Evolutionary conservation across 2,113 vertebrate genomes (phyloP).

Genomic region (Crotalus helleri): DNA sequence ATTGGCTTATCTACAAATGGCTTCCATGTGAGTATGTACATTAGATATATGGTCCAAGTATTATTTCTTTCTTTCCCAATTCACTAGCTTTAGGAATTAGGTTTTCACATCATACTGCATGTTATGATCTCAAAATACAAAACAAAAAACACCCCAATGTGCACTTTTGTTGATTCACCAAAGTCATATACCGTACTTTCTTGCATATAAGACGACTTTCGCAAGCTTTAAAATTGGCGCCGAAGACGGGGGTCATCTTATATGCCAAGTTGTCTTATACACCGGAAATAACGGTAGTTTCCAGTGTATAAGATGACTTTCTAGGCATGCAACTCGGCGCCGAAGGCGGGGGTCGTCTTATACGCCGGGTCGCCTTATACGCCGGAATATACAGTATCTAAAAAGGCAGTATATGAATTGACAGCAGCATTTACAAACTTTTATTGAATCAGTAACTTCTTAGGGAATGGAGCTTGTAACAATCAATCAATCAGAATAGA

Average conservation of each 20-base stretch:
- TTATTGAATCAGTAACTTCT: not conserved
- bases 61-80: not conserved
- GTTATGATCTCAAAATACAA: not conserved
- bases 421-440: not conserved
- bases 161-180: not conserved
- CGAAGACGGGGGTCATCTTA: too few relatives aligned
- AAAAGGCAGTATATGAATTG: not conserved
- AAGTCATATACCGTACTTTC: not conserved
- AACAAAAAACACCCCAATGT: not conserved
- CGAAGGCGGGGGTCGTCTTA: too few relatives aligned
- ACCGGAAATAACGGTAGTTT: too few relatives aligned
- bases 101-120: not conserved
- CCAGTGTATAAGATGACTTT: too few relatives aligned
- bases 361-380: too few relatives aligned
- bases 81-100: not conserved
- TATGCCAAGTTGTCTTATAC: too few relatives aligned
- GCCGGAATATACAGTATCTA: not conserved
- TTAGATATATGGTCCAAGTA: not conserved
- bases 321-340: too few relatives aligned
- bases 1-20: not conserved
- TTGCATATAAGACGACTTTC: too few relatives aligned
- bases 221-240: too few relatives aligned
- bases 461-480: not conserved
- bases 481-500: not conserved
- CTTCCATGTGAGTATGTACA: not conserved